These are phyloP conservation scores for Pseudorhombus dupliciocellatus DNA, from an alignment of 2,113 vertebrate species.

Conservation along the genomic window DNA sequence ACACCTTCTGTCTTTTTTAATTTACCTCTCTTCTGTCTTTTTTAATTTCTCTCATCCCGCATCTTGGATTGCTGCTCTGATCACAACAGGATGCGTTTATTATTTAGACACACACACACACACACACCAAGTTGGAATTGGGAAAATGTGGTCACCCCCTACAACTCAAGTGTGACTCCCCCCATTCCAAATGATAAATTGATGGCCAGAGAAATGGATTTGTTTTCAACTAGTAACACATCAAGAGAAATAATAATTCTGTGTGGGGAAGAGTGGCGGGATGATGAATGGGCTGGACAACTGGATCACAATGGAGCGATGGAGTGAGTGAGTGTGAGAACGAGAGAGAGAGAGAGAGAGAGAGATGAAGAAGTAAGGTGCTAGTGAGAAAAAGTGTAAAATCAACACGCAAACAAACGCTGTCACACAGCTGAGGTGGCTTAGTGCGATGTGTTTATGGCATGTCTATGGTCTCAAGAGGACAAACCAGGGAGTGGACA, in stretches of 20 bases:
- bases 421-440: conserved; percentile 26
- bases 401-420: conserved; percentile 71
- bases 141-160: conserved; percentile 70
- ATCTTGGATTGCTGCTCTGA: conserved; percentile 25
- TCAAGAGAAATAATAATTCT: conserved; percentile 86
- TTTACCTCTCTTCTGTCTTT: conserved; percentile 52
- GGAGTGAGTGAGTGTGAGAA: conserved; percentile 72
- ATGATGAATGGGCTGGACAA: conserved; percentile 83
- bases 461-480: conserved; percentile 1
- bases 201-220: conserved; percentile 85
- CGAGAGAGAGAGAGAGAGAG: conserved; percentile 24
- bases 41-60: conserved; percentile 46
- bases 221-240: conserved; percentile 86
- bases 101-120: conserved; percentile 22
- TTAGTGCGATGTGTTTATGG: conserved; percentile 22
- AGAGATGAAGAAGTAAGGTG: conserved; percentile 24
- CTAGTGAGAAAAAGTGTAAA: conserved; percentile 48
- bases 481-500: conserved; percentile 4
- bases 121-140: conserved; percentile 30
- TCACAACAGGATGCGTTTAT: conserved; percentile 24
- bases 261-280: conserved; percentile 76
- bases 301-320: conserved; percentile 80
- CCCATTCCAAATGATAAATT: conserved; percentile 83
- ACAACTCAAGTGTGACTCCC: conserved; percentile 82
- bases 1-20: conserved; percentile 40